phyloP scores from a whole-genome alignment of 2,113 vertebrate genomes.

The Forbesichthys agassizii region DNA sequence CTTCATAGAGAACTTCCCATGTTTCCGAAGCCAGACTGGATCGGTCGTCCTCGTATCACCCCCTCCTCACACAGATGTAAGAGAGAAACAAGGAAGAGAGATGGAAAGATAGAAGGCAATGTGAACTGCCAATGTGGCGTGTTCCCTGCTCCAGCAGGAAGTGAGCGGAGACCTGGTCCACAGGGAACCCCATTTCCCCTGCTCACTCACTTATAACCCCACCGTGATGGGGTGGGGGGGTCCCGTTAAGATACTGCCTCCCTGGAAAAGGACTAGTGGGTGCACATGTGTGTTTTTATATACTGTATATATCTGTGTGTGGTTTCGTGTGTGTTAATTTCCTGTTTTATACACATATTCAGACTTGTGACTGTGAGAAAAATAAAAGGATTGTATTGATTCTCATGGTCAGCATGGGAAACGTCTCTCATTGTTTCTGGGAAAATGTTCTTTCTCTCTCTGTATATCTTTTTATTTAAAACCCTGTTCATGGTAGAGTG shows the following conservation, averaged over 20 bases:
- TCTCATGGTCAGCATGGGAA: constrained; percentile 78
- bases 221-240: constrained; percentile 41
- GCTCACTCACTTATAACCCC: constrained; percentile 24
- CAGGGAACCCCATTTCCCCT: constrained; percentile 65
- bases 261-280: constrained; percentile 51
- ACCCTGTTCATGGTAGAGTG: constrained; percentile 24
- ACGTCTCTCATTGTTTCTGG: constrained; percentile 57
- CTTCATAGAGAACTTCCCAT: constrained; percentile 39
- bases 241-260: constrained; percentile 18
- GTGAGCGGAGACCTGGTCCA: constrained; percentile 69
- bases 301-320: constrained; percentile 19
- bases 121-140: constrained; percentile 63
- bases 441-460: constrained; percentile 42
- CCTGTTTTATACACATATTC: constrained; percentile 70
- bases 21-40: constrained; percentile 58
- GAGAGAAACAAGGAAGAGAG: constrained; percentile 35
- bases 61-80: constrained; percentile 21
- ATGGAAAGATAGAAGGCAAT: constrained; percentile 59
- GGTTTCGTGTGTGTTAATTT: constrained; percentile 61
- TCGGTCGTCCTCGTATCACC: constrained; percentile 52
- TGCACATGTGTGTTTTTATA: constrained; percentile 19
- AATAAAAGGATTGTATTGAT: constrained; percentile 53
- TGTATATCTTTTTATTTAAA: constrained; percentile 5
- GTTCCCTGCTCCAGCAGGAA: constrained; percentile 68
- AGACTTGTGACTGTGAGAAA: constrained; percentile 72